Evolutionary conservation across 2,797 vertebrate genomes (phyloP).

Genomic region (Leucoraja ocellata): DNA sequence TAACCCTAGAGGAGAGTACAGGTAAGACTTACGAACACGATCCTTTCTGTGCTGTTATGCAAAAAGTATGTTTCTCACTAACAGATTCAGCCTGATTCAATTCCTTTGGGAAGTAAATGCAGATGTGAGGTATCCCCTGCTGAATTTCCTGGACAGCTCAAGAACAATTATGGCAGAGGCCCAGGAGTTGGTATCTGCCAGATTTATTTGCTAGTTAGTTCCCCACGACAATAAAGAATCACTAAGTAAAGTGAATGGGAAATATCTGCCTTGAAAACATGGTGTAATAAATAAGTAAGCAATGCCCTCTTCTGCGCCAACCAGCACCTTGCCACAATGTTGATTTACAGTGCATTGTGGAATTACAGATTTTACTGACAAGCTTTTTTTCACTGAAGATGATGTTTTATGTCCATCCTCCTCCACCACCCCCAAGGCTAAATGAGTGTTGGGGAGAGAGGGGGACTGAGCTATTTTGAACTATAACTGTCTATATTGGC

Average conservation of each 20-base stretch:
- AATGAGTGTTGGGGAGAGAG: too few relatives aligned
- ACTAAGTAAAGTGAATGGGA: background rate
- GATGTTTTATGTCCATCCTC: background rate
- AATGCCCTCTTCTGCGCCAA: background rate
- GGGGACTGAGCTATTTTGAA: background rate
- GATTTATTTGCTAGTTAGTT: background rate
- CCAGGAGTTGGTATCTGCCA: background rate
- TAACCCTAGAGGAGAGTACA: conserved; percentile 87
- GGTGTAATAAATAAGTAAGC: too few relatives aligned
- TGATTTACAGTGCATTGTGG: background rate
- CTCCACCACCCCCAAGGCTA: too few relatives aligned
- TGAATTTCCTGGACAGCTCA: background rate
- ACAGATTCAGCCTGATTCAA: background rate
- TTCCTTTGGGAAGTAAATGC: background rate
- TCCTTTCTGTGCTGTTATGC: background rate
- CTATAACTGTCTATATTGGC: background rate
- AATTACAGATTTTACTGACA: background rate
- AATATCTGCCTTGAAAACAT: background rate
- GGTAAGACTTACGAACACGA: conserved; percentile 59
- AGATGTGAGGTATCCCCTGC: background rate
- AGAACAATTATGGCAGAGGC: background rate
- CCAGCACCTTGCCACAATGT: background rate
- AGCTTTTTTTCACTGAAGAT: background rate
- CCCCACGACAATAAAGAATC: background rate
- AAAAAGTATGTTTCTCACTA: background rate